A percentile compares a stretch with the other conserved stretches of the same genome.
Conservation (phyloP, 2,113 vertebrate genomes). For the Bos indicus region DNA sequence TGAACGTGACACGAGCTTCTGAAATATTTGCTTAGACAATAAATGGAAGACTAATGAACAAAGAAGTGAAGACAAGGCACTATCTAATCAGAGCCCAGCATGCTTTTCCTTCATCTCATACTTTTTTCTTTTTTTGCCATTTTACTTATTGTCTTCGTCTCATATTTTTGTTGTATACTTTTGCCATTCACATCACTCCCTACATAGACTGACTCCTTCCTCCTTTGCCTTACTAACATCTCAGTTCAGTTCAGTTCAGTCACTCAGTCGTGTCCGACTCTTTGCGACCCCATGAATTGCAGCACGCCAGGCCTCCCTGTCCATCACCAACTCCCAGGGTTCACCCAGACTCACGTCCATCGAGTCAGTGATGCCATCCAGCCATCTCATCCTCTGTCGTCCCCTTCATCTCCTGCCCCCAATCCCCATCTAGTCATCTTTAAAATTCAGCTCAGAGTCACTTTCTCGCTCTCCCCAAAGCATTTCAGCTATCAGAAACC, state of each 20-base stretch:
- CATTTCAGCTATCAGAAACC: not conserved
- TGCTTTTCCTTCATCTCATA: not conserved
- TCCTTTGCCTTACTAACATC: not conserved
- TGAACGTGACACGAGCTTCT: not conserved
- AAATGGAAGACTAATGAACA: not conserved
- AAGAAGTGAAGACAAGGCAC: not conserved
- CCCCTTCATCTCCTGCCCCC: too few species aligned
- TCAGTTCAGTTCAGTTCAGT: too few species aligned
- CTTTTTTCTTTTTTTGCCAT: not conserved
- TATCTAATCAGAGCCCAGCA: not conserved
- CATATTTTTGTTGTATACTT: not conserved
- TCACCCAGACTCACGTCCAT: too few species aligned
- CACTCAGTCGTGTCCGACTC: too few species aligned
- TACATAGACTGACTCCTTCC: not conserved
- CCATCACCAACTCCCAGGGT: too few species aligned
- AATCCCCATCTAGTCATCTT: not conserved
- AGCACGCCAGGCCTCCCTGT: too few species aligned
- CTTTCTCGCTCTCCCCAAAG: fast-evolving
- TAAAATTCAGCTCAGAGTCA: not conserved
- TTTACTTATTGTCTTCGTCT: not conserved
- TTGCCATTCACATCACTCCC: not conserved
- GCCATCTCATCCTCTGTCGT: too few species aligned
- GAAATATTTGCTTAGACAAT: not conserved
- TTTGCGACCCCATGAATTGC: too few species aligned
- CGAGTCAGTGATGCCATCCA: too few species aligned